Conservation (phyloP, 2,888 invertebrate species). For the Pseudococcus viburni region DNA sequence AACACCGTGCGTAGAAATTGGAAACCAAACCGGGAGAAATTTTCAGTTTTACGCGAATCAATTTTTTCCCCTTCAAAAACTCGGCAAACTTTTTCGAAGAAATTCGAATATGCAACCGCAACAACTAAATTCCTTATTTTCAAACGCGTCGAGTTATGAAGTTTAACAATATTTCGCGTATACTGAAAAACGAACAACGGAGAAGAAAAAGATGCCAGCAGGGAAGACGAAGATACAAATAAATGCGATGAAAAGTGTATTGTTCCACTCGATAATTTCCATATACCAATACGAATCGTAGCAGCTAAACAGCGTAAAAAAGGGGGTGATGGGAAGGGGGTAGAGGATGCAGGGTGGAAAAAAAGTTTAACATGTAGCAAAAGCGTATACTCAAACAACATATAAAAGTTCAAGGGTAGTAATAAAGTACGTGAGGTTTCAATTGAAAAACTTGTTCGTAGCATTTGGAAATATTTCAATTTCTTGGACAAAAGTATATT, state of each 20-base stretch:
- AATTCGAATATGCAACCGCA: conserved; percentile 34
- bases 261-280: conserved; percentile 39
- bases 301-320: too few species aligned
- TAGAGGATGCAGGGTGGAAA: neutral
- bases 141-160: neutral
- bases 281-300: conserved; percentile 8
- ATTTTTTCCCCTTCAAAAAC: neutral
- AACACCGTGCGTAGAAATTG: neutral
- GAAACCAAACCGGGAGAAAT: neutral
- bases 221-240: neutral
- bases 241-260: conserved; percentile 27
- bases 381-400: neutral
- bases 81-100: neutral
- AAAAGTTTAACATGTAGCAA: conserved; percentile 25
- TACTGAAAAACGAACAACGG: neutral
- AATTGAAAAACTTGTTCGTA: conserved; percentile 14
- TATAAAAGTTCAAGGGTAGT: conserved; percentile 24
- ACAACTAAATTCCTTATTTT: neutral
- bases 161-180: conserved; percentile 6
- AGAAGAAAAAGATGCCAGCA: neutral
- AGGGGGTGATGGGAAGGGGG: neutral
- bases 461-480: conserved; percentile 39
- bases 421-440: conserved; percentile 13
- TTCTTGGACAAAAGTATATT: conserved; percentile 13
- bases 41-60: conserved; percentile 7